Conservation (phyloP, 2,113 vertebrate genomes). For the Labeo catla region DNA sequence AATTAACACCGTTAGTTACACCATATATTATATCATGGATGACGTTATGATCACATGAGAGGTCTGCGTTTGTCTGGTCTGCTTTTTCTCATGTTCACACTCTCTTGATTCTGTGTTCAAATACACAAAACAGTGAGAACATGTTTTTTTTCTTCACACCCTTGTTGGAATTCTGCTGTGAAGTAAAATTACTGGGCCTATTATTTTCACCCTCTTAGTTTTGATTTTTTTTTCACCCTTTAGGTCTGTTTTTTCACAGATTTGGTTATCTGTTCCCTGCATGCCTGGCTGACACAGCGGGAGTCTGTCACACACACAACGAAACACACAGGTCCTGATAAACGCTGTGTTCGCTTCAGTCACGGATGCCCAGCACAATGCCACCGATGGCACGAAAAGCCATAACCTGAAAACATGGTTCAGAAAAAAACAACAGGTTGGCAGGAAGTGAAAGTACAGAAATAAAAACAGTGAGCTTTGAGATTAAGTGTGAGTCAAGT, state of each 20-base stretch:
- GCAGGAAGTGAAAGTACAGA: slow-evolving; percentile 2
- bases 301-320: slow-evolving; percentile 56
- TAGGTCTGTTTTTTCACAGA: slow-evolving; percentile 54
- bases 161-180: slow-evolving; percentile 25
- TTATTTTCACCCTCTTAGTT: slow-evolving; percentile 58
- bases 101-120: not conserved
- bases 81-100: slow-evolving; percentile 1
- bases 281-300: slow-evolving; percentile 75
- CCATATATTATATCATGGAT: not conserved
- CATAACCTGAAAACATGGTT: slow-evolving; percentile 69
- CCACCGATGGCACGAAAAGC: slow-evolving; percentile 61
- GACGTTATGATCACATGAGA: not conserved
- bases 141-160: slow-evolving; percentile 12
- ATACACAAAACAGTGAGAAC: not conserved
- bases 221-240: slow-evolving; percentile 37
- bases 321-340: slow-evolving; percentile 65
- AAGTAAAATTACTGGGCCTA: slow-evolving; percentile 45
- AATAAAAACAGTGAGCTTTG: slow-evolving; percentile 60
- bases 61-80: not conserved
- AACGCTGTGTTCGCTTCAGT: slow-evolving; percentile 66
- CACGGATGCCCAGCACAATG: slow-evolving; percentile 56
- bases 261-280: slow-evolving; percentile 72
- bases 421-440: slow-evolving; percentile 4
- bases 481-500: slow-evolving; percentile 20
- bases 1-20: not conserved